Evolutionary conservation across 2,797 vertebrate genomes (phyloP), one percentile per base, ranked within the genome.

Genomic region (Hylomyscus alleni): DNA sequence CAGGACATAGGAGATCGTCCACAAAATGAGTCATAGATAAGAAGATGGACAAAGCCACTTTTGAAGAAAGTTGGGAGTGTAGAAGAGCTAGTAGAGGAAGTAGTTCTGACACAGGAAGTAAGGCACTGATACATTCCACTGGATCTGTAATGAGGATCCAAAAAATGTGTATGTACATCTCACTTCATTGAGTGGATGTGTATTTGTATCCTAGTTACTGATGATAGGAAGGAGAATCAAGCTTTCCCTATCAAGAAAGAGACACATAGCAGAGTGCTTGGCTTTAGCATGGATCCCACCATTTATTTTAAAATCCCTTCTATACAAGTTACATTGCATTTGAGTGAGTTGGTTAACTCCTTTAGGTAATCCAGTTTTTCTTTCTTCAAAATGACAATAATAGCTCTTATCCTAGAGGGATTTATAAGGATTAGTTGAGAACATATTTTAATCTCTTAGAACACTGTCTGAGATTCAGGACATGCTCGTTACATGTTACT

Each of bases 301-400:
- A 69, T 65, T 83, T 60, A 44, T 1, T 44, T 50, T 50, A 54
- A 92, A 77, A 69, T 81, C 15, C 11, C 31, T 12, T 11, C 52
- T 54, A 11, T 84, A 50, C 90, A 84, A 67, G 60, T 90, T 92
- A 26, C 1, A 3, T 14, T 31, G 47, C 12, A 3, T 89, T 73
- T 60, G 52, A 37, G 20, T 60, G 69, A 34, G 15, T 76, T 82
- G 52, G 12, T 56, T 77, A 87, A 91, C 4, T 11, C 19, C 31
- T 67, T 29, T 15, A 95, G 77, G 29, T 24, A 94, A 93, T 69
- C 17, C n/a, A 75, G 19, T 40, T 90, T 97, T 92, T 73, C n/a
- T 26, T 82, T 94, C 83, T 93, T 40, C 89, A 93, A 94, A 96
- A 90, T 84, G 95, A 26, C 56, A 86, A 24, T 31, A 73, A 78